A percentile compares a stretch with the other conserved stretches of the same genome.
These are phyloP conservation scores for Stramonita haemastoma DNA, from an alignment of 2,888 invertebrate species.

Conservation along the genomic window DNA sequence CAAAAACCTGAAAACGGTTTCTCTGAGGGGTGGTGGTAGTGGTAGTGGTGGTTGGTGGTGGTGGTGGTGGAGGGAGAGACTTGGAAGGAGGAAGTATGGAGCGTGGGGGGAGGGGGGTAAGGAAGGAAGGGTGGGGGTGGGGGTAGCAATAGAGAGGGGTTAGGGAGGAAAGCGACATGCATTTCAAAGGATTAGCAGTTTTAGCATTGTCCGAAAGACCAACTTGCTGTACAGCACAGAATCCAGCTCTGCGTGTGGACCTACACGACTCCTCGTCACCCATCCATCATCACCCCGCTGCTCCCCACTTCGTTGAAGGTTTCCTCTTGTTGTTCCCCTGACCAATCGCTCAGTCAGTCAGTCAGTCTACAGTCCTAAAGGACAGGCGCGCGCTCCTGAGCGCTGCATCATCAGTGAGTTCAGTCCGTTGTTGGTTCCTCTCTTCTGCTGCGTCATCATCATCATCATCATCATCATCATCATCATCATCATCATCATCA, in stretches of 20 bases:
- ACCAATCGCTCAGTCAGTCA: too few relatives aligned
- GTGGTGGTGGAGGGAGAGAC: background rate
- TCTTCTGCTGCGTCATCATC: background rate
- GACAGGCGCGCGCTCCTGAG: too few relatives aligned
- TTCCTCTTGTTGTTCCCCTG: too few relatives aligned
- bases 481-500: background rate
- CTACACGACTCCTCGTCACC: too few relatives aligned
- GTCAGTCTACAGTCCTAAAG: too few relatives aligned
- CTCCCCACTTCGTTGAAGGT: too few relatives aligned
- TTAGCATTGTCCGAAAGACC: background rate
- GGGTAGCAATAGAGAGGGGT: background rate
- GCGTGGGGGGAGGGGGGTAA: background rate
- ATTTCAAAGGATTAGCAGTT: background rate
- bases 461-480: slow-evolving; percentile 21
- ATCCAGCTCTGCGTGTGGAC: too few relatives aligned
- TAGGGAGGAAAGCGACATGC: background rate
- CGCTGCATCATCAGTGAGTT: too few relatives aligned
- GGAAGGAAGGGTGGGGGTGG: background rate
- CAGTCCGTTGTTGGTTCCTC: too few relatives aligned
- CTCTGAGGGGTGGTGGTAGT: background rate
- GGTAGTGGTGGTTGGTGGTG: background rate
- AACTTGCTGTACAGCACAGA: background rate
- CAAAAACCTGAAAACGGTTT: background rate
- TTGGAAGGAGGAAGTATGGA: background rate
- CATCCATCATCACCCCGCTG: too few relatives aligned